Percentiles rank a stretch among this genome's conserved stretches.
phyloP scores from a whole-genome alignment of 2,797 vertebrate species.

The Meriones psammophilus region DNA sequence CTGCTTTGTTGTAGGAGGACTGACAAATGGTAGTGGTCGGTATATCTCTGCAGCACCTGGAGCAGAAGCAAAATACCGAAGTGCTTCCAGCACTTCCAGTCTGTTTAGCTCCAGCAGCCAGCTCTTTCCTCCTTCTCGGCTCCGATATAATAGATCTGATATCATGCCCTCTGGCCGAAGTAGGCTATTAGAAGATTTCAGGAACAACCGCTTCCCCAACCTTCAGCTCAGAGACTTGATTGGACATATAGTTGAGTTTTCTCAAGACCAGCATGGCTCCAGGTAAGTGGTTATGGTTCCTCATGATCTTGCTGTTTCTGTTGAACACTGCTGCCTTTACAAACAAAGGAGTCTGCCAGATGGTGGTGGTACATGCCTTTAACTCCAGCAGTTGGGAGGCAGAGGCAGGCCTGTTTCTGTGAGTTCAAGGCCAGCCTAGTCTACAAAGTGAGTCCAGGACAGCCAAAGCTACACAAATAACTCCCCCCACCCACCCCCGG shows the following conservation, averaged over 20 bases:
- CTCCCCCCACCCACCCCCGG: too few relatives aligned
- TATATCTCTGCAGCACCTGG: constrained; percentile 98
- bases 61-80: constrained; percentile 98
- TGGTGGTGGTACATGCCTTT: too few relatives aligned
- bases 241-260: constrained; percentile 99
- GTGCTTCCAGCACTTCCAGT: constrained; percentile 94
- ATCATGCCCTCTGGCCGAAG: constrained; percentile 98
- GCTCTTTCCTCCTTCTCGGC: constrained; percentile 96
- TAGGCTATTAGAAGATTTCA: constrained; percentile 96
- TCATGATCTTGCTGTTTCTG: constrained; percentile 7
- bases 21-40: constrained; percentile 98
- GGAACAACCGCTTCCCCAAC: constrained; percentile 99
- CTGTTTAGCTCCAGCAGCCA: constrained; percentile 98
- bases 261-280: constrained; percentile 98
- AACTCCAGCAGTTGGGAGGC: too few relatives aligned
- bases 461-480: too few relatives aligned
- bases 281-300: constrained; percentile 89
- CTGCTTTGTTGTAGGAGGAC: constrained; percentile 93
- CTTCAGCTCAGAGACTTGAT: constrained; percentile 97
- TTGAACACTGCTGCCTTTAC: not conserved
- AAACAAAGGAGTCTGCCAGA: not conserved
- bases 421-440: too few relatives aligned
- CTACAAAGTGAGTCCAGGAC: too few relatives aligned
- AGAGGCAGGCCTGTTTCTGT: too few relatives aligned
- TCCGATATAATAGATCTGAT: constrained; percentile 97